Evolutionary conservation across 1,140 invertebrate genomes (phyloP), one percentile per base, ranked within the genome.

Genomic region (Pogonomyrmex barbatus): DNA sequence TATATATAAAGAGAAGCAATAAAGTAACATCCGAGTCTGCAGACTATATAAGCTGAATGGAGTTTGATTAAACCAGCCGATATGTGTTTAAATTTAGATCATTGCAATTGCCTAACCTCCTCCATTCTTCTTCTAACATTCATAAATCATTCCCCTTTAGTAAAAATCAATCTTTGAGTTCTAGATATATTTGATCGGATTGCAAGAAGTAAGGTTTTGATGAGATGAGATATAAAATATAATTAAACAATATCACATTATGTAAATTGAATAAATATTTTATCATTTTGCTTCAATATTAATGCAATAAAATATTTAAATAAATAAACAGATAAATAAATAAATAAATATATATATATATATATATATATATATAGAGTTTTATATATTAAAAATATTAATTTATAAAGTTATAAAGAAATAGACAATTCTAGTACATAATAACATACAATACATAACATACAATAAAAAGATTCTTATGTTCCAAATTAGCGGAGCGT

Each of bases 61-160:
- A 91, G 88, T 90, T 88, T 90, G 84, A 91, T 91, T 89, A 90
- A 91, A 91, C 85, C 85, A 70, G 58, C 52, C 62, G 50, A 73
- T 83, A 12, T 88, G 52, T 88, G 86, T 91, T 91, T 91, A 91
- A 91, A 91, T 91, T 89, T 91, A 91, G 90, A 90, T 83, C 76
- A 73, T 90, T 88, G 73, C 89, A 90, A 90, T 90, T 88, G 83
- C 58, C 42, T 60, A 87, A 90, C 89, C 78, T 77, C 88, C 36
- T 54, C 75, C 65, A 52, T 73, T 24, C 24, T 24, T 24, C 24
- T 24, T 24, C 24, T 24, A 24, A 24, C 24, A 24, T 24, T 24
- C 24, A 58, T 58, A 89, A 88, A 76, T 75, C 71, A 58, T 82
- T 82, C 42, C 52, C 12, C 30, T 75, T 73, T 50, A 17, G 42